Evolutionary conservation across 2,797 vertebrate genomes (phyloP).

Genomic region (Halcyon badia): DNA sequence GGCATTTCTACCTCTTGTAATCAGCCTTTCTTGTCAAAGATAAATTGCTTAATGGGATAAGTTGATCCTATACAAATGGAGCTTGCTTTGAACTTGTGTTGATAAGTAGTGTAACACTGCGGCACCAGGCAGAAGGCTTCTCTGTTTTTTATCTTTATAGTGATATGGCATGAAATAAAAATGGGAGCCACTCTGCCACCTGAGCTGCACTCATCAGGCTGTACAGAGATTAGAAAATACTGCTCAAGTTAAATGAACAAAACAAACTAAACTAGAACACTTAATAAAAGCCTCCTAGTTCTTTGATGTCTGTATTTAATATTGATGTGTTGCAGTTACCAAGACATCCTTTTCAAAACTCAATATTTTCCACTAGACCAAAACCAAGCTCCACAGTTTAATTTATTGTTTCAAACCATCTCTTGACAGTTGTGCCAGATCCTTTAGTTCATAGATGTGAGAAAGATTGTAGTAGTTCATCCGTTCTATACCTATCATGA

Average conservation of each 20-base stretch:
- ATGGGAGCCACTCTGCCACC: background rate
- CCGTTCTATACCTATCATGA: rapidly evolving
- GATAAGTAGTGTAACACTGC: background rate
- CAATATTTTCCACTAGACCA: background rate
- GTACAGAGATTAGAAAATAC: background rate
- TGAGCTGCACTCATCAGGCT: background rate
- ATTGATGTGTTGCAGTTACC: background rate
- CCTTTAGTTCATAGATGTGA: rapidly evolving
- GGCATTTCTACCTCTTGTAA: constrained; percentile 35
- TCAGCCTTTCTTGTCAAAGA: constrained; percentile 59
- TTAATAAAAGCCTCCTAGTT: background rate
- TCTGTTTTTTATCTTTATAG: background rate
- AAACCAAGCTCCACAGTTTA: background rate
- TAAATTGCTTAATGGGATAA: constrained; percentile 52
- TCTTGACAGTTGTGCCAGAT: background rate
- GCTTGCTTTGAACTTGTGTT: background rate
- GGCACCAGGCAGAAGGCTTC: background rate
- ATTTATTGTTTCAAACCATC: background rate
- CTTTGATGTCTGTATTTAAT: background rate
- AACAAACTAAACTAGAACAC: background rate
- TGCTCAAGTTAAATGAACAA: background rate
- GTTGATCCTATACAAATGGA: background rate
- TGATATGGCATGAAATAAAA: background rate
- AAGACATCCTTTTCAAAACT: background rate
- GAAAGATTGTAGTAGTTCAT: rapidly evolving